Evolutionary conservation across 1,140 invertebrate species (phyloP).

Genomic region (Drosophila setifemur): DNA sequence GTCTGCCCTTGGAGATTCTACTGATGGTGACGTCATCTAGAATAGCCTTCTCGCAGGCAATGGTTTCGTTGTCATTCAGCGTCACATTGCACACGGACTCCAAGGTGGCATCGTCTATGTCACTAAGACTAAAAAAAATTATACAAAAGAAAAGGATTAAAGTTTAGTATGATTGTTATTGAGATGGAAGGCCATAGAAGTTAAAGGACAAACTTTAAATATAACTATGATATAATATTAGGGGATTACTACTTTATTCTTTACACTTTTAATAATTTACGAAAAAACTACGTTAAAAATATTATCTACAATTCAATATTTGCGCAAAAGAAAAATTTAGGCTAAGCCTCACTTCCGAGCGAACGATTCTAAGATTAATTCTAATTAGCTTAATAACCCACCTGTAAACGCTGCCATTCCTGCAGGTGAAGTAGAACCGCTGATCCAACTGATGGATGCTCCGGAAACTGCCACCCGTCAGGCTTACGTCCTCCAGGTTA

Average conservation of each 20-base stretch:
- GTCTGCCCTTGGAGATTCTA: slow-evolving; percentile 32
- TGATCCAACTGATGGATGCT: slow-evolving; percentile 60
- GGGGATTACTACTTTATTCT: too few relatives aligned
- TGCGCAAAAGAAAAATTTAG: too few relatives aligned
- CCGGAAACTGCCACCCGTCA: slow-evolving; percentile 47
- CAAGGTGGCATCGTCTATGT: slow-evolving; percentile 63
- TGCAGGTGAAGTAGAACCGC: slow-evolving; percentile 63
- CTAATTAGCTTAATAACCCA: slow-evolving; percentile 14
- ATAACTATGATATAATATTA: too few relatives aligned
- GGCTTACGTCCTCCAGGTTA: slow-evolving; percentile 60
- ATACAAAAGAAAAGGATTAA: not conserved
- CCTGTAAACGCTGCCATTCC: slow-evolving; percentile 75
- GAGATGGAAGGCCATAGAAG: too few relatives aligned
- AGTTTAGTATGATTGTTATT: not conserved
- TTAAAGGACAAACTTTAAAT: too few relatives aligned
- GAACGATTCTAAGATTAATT: too few relatives aligned
- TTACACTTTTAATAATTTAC: too few relatives aligned
- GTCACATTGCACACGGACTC: slow-evolving; percentile 44
- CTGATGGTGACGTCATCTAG: slow-evolving; percentile 59
- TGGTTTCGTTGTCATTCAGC: slow-evolving; percentile 55
- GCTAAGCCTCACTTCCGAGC: too few relatives aligned
- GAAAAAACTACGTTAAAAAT: too few relatives aligned
- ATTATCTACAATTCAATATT: too few relatives aligned
- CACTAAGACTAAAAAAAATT: slow-evolving; percentile 55
- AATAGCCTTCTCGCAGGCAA: slow-evolving; percentile 43